phyloP scores from a whole-genome alignment of 1,140 invertebrate species.

The Spodoptera litura region DNA sequence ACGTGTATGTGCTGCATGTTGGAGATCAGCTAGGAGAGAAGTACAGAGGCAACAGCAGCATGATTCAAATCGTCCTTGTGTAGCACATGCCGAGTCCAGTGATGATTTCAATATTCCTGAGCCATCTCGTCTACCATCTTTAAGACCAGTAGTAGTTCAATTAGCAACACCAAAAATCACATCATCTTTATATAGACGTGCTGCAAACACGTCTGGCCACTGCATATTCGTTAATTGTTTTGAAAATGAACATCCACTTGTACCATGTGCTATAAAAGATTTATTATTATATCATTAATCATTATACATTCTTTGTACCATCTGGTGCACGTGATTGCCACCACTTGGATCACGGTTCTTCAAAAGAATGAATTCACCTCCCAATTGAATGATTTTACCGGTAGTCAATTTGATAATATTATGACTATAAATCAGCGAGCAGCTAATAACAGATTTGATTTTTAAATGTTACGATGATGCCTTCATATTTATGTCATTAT shows the following conservation, averaged over 20 bases:
- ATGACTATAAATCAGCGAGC: too few species aligned
- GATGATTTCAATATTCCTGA: too few species aligned
- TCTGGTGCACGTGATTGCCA: too few species aligned
- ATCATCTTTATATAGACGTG: not conserved
- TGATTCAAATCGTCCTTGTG: not conserved
- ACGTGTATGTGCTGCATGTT: not conserved
- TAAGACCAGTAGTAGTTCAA: not conserved
- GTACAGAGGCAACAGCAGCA: not conserved
- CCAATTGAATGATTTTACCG: too few species aligned
- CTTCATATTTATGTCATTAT: slow-evolving; percentile 12
- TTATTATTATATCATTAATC: too few species aligned
- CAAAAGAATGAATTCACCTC: too few species aligned
- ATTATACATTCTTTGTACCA: too few species aligned
- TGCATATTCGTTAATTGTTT: not conserved
- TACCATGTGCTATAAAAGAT: not conserved
- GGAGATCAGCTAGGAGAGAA: not conserved
- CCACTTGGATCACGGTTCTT: too few species aligned
- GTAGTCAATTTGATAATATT: too few species aligned
- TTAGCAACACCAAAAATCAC: not conserved
- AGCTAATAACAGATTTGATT: not conserved
- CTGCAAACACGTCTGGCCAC: not conserved
- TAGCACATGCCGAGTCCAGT: not conserved
- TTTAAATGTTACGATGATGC: slow-evolving; percentile 7
- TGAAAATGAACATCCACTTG: not conserved
- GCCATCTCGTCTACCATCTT: too few species aligned